These are phyloP conservation scores for Laodelphax striatellus DNA, from an alignment of 1,140 invertebrate genomes.

Conservation along the genomic window DNA sequence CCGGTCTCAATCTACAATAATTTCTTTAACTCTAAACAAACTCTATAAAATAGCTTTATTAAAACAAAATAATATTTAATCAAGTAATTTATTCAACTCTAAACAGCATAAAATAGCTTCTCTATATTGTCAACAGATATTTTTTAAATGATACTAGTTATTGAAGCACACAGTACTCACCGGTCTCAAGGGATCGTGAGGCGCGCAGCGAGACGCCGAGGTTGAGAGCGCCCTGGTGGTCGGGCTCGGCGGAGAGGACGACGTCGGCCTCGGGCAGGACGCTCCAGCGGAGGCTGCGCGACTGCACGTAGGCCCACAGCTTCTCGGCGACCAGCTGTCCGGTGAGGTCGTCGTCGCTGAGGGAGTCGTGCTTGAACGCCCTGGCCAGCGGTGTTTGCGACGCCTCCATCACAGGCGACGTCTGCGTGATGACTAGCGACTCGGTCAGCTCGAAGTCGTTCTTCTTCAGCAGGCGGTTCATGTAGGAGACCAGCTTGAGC, in stretches of 20 bases:
- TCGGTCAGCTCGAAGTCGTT: slow-evolving; percentile 59
- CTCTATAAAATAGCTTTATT: no score
- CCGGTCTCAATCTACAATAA: no score
- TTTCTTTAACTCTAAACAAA: no score
- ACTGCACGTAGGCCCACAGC: slow-evolving; percentile 57
- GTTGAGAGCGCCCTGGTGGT: slow-evolving; percentile 55
- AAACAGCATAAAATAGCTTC: no score
- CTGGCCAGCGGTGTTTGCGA: slow-evolving; percentile 12
- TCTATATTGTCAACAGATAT: no score
- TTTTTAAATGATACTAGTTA: no score
- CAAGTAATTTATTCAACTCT: no score
- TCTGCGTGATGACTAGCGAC: slow-evolving; percentile 62
- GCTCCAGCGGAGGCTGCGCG: slow-evolving; percentile 52
- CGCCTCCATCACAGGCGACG: slow-evolving; percentile 23
- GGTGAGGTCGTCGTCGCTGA: slow-evolving; percentile 51
- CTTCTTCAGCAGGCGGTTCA: slow-evolving; percentile 67
- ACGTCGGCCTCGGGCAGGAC: slow-evolving; percentile 63
- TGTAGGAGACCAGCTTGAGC: slow-evolving; percentile 64
- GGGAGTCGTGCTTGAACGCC: slow-evolving; percentile 30
- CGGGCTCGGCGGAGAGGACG: slow-evolving; percentile 52
- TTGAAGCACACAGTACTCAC: slow-evolving; percentile 15
- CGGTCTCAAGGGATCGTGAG: slow-evolving; percentile 16
- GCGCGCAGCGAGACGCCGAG: slow-evolving; percentile 50
- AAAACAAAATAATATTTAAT: no score
- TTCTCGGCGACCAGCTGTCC: slow-evolving; percentile 57